Percentiles rank a stretch among this genome's conserved stretches.
Conservation (phyloP, 1,140 invertebrate genomes). For the Drosophila lacertosa region DNA sequence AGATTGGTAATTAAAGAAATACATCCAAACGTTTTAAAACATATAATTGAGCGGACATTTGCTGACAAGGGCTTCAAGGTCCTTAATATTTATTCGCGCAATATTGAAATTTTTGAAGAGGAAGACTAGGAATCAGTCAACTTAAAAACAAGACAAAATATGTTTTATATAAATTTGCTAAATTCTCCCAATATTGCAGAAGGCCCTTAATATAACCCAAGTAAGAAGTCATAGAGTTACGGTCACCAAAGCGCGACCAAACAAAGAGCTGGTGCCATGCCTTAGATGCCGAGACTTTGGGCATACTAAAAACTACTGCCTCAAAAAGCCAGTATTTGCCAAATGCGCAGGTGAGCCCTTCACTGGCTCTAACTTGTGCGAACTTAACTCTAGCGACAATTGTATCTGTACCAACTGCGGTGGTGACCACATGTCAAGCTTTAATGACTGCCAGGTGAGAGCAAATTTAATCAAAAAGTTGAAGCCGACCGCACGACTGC, state of each 20-base stretch:
- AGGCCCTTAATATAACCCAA: conserved; percentile 8
- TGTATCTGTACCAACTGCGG: conserved; percentile 20
- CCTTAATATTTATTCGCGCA: conserved; percentile 12
- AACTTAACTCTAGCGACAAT: too few relatives aligned
- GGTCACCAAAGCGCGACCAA: conserved; percentile 7
- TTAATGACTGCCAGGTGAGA: conserved; percentile 13
- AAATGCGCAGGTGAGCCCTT: conserved; percentile 20
- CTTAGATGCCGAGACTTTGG: conserved; percentile 16
- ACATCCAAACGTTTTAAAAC: too few relatives aligned
- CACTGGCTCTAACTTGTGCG: neutral
- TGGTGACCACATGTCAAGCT: neutral
- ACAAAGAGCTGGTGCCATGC: conserved; percentile 20
- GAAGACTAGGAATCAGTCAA: neutral
- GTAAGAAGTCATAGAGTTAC: conserved; percentile 22
- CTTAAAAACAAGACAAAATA: too few relatives aligned
- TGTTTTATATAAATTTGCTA: too few relatives aligned
- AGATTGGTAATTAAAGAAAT: too few relatives aligned
- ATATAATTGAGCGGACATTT: too few relatives aligned
- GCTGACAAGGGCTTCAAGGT: too few relatives aligned
- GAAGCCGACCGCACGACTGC: conserved; percentile 11
- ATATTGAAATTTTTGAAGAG: too few relatives aligned
- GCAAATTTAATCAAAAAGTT: conserved; percentile 14
- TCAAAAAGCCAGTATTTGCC: conserved; percentile 22
- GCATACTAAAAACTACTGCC: conserved; percentile 23
- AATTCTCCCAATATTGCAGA: too few relatives aligned